Evolutionary conservation across 1,140 invertebrate species (phyloP).

Genomic region (Drosophila malerkotliana): DNA sequence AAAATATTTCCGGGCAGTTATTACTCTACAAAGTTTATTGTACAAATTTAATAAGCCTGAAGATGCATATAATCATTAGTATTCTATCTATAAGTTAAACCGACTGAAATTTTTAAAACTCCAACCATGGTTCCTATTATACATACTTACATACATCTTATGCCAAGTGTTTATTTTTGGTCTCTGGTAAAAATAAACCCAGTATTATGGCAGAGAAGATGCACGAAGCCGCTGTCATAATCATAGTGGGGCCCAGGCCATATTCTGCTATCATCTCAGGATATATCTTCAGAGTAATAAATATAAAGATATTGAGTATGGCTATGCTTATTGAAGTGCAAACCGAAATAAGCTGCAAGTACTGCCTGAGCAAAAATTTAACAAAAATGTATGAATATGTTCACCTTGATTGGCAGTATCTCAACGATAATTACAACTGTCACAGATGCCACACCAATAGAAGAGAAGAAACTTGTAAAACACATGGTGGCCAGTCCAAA

Average conservation of each 20-base stretch:
- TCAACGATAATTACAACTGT: conserved; percentile 60
- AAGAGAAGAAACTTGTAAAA: conserved; percentile 36
- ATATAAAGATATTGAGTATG: conserved; percentile 40
- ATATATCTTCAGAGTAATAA: conserved; percentile 58
- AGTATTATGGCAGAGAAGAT: conserved; percentile 43
- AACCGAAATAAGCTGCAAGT: conserved; percentile 54
- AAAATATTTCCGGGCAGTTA: too few relatives aligned
- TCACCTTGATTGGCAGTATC: conserved; percentile 63
- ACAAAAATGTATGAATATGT: not conserved
- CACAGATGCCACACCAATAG: conserved; percentile 50
- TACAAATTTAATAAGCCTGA: too few relatives aligned
- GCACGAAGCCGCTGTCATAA: conserved; percentile 44
- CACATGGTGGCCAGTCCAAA: conserved; percentile 52
- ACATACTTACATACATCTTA: not conserved
- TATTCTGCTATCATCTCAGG: conserved; percentile 44
- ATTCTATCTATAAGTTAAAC: too few relatives aligned
- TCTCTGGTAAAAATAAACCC: conserved; percentile 62
- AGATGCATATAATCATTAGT: too few relatives aligned
- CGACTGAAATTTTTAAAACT: too few relatives aligned
- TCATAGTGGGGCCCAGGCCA: conserved; percentile 52
- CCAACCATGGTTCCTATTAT: too few relatives aligned
- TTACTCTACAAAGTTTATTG: too few relatives aligned
- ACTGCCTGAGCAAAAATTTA: not conserved
- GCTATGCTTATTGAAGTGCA: conserved; percentile 58
- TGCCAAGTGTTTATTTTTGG: conserved; percentile 52